These are phyloP conservation scores for Lutjanus argentimaculatus DNA, from an alignment of 2,797 vertebrate genomes.

Conservation along the genomic window DNA sequence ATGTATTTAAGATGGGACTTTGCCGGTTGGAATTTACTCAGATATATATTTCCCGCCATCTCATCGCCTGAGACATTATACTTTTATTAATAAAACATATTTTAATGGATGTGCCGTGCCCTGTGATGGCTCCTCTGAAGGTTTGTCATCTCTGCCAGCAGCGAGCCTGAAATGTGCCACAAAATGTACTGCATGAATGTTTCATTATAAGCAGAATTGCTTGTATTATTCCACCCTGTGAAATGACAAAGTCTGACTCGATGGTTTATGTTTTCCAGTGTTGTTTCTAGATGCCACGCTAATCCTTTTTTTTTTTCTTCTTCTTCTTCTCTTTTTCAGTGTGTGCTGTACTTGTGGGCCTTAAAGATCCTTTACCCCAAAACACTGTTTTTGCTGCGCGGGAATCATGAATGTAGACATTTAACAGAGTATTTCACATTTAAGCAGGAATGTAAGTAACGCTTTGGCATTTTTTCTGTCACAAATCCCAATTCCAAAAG, in stretches of 20 bases:
- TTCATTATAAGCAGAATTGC: conserved; percentile 56
- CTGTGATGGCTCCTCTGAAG: conserved; percentile 38
- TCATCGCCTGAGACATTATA: conserved; percentile 30
- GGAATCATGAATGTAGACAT: conserved; percentile 99
- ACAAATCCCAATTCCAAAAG: too few species aligned
- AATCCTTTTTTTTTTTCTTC: conserved; percentile 41
- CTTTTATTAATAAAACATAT: conserved; percentile 69
- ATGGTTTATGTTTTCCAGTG: conserved; percentile 33
- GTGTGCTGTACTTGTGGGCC: conserved; percentile 85
- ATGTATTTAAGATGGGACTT: conserved; percentile 30
- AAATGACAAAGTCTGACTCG: conserved; percentile 45
- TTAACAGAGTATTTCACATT: conserved; percentile 99
- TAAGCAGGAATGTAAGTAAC: conserved; percentile 99
- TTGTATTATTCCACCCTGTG: conserved; percentile 42
- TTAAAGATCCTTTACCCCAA: conserved; percentile 91
- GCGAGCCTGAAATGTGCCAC: conserved; percentile 35
- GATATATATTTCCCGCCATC: conserved; percentile 29
- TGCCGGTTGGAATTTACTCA: conserved; percentile 35
- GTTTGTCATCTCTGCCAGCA: conserved; percentile 42
- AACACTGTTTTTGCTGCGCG: conserved; percentile 99
- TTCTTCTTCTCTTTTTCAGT: conserved; percentile 73
- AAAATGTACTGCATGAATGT: conserved; percentile 67
- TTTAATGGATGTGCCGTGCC: conserved; percentile 46
- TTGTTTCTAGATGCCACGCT: conserved; percentile 42
- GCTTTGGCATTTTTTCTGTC: neutral